Conservation (phyloP, 2,113 vertebrate species). For the Hoplias malabaricus region DNA sequence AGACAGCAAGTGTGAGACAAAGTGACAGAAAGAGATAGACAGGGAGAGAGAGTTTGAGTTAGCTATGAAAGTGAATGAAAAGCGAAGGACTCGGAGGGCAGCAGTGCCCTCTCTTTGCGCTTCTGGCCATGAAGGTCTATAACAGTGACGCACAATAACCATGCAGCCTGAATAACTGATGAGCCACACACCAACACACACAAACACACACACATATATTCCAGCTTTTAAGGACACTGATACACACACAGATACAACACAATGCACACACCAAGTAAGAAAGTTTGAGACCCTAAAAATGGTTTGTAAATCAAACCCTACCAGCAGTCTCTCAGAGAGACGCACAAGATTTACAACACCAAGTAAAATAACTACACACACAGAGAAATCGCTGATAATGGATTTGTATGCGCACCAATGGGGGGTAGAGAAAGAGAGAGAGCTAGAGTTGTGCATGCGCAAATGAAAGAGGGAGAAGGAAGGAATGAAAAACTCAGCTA, state of each 20-base stretch:
- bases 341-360: slow-evolving; percentile 78
- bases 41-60: neutral
- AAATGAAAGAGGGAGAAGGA: neutral
- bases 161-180: slow-evolving; percentile 38
- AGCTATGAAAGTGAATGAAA: neutral
- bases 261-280: slow-evolving; percentile 43
- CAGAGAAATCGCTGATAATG: neutral
- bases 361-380: slow-evolving; percentile 72
- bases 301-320: slow-evolving; percentile 79
- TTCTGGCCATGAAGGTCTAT: slow-evolving; percentile 72
- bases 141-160: slow-evolving; percentile 66
- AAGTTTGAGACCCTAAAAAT: slow-evolving; percentile 53
- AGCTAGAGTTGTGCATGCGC: slow-evolving; percentile 9
- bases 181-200: slow-evolving; percentile 45
- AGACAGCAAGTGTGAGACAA: neutral
- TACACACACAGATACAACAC: slow-evolving; percentile 24
- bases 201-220: slow-evolving; percentile 11
- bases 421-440: slow-evolving; percentile 33
- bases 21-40: neutral
- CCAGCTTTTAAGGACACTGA: neutral
- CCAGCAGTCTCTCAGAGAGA: slow-evolving; percentile 75
- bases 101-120: slow-evolving; percentile 70
- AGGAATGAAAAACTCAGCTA: slow-evolving; percentile 21
- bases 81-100: slow-evolving; percentile 60
- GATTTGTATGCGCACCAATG: too few relatives aligned